Percentiles rank a stretch among this genome's conserved stretches.
Conservation (phyloP, 2,113 vertebrate genomes). For the Nerophis ophidion region DNA sequence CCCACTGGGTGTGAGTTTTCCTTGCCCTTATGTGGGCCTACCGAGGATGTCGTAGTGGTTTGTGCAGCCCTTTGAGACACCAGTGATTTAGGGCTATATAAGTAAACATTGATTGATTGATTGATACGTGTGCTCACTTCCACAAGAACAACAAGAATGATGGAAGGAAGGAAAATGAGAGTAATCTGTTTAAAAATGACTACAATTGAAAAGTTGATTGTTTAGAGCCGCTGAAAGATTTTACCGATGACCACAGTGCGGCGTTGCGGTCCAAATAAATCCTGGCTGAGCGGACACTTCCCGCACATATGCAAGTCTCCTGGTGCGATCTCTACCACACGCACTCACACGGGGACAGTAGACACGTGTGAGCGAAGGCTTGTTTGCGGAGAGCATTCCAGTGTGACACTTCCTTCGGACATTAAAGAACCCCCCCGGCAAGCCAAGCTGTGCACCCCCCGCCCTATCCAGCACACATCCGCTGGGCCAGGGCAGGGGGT, state of each 20-base stretch:
- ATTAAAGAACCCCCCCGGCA: slow-evolving; percentile 54
- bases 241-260: slow-evolving; percentile 38
- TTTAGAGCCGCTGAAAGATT: slow-evolving; percentile 41
- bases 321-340: slow-evolving; percentile 12
- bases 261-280: slow-evolving; percentile 36
- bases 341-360: slow-evolving; percentile 9
- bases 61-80: no score
- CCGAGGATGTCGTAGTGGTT: no score
- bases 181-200: slow-evolving; percentile 2
- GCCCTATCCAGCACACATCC: slow-evolving; percentile 50
- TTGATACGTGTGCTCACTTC: background rate
- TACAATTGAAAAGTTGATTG: slow-evolving; percentile 17
- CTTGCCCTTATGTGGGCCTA: no score
- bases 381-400: slow-evolving; percentile 66
- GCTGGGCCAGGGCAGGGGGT: slow-evolving; percentile 43
- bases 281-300: slow-evolving; percentile 33
- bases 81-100: no score
- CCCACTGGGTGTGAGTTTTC: no score
- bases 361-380: slow-evolving; percentile 42
- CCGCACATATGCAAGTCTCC: slow-evolving; percentile 14
- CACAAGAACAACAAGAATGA: background rate
- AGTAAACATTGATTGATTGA: no score
- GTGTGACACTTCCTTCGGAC: slow-evolving; percentile 47
- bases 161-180: background rate
- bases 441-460: slow-evolving; percentile 43